These are phyloP conservation scores for Ormia ochracea DNA, from an alignment of 2,888 invertebrate genomes.

Conservation along the genomic window DNA sequence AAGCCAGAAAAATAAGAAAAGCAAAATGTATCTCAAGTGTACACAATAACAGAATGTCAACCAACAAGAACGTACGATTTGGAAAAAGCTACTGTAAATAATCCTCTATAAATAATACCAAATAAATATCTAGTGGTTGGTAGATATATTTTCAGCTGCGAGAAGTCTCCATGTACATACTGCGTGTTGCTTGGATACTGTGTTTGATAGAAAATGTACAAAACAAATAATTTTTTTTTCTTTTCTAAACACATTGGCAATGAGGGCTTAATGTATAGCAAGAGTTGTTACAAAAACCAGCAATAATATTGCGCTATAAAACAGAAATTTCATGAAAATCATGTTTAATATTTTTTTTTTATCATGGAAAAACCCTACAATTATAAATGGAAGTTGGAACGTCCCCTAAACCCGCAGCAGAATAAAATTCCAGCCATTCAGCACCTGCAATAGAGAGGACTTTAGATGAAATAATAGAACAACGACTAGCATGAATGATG, in stretches of 20 bases:
- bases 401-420: slow-evolving; percentile 19
- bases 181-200: slow-evolving; percentile 62
- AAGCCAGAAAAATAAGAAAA: slow-evolving; percentile 1
- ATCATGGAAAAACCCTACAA: slow-evolving; percentile 13
- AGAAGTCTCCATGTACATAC: slow-evolving; percentile 49
- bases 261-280: slow-evolving; percentile 46
- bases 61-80: slow-evolving; percentile 34
- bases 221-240: slow-evolving; percentile 43
- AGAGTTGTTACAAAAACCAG: neutral
- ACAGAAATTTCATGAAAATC: slow-evolving; percentile 20
- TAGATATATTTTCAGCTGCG: slow-evolving; percentile 20
- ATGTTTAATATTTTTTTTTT: neutral
- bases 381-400: slow-evolving; percentile 7
- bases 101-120: slow-evolving; percentile 32
- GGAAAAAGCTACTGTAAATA: slow-evolving; percentile 31
- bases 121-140: slow-evolving; percentile 38
- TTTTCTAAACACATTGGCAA: slow-evolving; percentile 45
- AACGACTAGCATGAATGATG: slow-evolving; percentile 24
- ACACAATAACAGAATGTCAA: slow-evolving; percentile 12
- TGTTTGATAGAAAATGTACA: slow-evolving; percentile 42
- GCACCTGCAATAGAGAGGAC: slow-evolving; percentile 8
- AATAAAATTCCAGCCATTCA: neutral
- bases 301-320: neutral
- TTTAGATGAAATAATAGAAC: slow-evolving; percentile 58
- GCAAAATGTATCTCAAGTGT: slow-evolving; percentile 56